phyloP scores from a whole-genome alignment of 2,888 invertebrate species.

The Autographa pulchrina region DNA sequence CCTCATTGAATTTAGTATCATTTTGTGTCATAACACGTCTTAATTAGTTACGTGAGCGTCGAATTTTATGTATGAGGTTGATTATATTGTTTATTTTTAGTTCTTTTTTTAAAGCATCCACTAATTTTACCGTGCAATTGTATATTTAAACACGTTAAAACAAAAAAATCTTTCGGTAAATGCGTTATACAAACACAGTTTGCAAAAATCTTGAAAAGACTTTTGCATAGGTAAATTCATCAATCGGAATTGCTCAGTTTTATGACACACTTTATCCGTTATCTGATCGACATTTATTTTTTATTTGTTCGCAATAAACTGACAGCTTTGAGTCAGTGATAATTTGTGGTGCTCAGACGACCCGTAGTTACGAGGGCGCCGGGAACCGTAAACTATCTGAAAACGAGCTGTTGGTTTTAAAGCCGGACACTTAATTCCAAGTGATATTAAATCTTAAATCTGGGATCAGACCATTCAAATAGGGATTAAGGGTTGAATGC shows the following conservation, averaged over 20 bases:
- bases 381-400: constrained; percentile 28
- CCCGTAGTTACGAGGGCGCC: constrained; percentile 25
- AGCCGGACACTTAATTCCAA: constrained; percentile 26
- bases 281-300: constrained; percentile 26
- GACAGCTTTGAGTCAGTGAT: constrained; percentile 21
- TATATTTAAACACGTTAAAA: too few species aligned
- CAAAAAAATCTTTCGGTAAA: too few species aligned
- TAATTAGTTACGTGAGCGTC: constrained; percentile 49
- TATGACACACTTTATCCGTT: constrained; percentile 24
- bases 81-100: background rate
- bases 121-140: too few species aligned
- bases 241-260: constrained; percentile 17
- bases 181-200: too few species aligned
- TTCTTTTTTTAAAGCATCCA: background rate
- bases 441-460: constrained; percentile 24
- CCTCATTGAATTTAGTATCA: constrained; percentile 53
- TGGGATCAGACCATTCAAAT: background rate
- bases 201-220: background rate
- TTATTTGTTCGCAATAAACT: constrained; percentile 47
- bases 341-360: constrained; percentile 27
- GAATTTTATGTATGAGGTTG: background rate
- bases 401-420: constrained; percentile 27
- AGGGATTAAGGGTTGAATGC: background rate
- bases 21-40: constrained; percentile 51
- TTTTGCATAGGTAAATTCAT: constrained; percentile 17